Conservation (phyloP, 2,888 invertebrate genomes). For the Pharmacophagus antenor region DNA sequence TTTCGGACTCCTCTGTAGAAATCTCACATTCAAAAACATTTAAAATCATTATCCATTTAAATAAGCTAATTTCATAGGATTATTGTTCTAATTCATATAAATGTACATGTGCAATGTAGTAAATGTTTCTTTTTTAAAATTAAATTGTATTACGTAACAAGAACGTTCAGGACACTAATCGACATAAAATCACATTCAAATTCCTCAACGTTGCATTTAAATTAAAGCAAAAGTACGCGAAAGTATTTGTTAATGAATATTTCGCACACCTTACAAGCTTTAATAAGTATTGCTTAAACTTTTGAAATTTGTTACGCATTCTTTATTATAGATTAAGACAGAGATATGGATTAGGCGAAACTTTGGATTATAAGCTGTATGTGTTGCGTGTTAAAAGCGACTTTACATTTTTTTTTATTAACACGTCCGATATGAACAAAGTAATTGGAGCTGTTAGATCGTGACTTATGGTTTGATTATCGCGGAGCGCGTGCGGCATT, state of each 20-base stretch:
- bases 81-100: no score
- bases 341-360: conserved; percentile 5
- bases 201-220: not conserved
- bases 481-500: conserved; percentile 52
- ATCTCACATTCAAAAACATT: no score
- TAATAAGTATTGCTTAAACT: conserved; percentile 16
- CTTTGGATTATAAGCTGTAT: conserved; percentile 18
- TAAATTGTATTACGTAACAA: not conserved
- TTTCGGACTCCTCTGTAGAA: no score
- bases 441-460: conserved; percentile 48
- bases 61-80: no score
- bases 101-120: no score
- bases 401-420: conserved; percentile 22
- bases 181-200: not conserved
- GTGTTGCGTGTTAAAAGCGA: conserved; percentile 1
- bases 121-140: no score
- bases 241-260: conserved; percentile 11
- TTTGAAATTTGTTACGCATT: conserved; percentile 34
- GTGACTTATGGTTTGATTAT: conserved; percentile 68
- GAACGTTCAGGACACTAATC: not conserved
- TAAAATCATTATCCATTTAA: no score
- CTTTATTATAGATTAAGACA: conserved; percentile 37
- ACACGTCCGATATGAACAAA: conserved; percentile 26
- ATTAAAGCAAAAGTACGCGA: conserved; percentile 8
- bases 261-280: conserved; percentile 21